Percentiles rank a stretch among this genome's conserved stretches.
Evolutionary conservation across 1,140 invertebrate species (phyloP).

Genomic region (Latrodectus geometricus): DNA sequence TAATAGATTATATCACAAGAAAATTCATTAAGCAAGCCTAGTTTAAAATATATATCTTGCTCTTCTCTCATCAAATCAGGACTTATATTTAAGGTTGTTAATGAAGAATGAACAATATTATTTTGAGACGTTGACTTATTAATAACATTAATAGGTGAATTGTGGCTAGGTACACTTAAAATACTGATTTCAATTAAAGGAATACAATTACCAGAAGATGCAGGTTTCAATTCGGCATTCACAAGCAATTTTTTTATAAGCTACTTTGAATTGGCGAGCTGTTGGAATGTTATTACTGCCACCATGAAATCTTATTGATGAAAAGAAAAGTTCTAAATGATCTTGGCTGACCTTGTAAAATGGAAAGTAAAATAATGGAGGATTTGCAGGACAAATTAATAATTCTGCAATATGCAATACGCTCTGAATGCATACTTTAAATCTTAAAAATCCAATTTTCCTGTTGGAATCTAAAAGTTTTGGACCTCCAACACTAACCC

Average conservation of each 20-base stretch:
- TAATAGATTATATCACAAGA: too few species aligned
- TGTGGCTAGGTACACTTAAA: not conserved
- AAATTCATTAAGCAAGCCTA: too few species aligned
- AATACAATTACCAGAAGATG: conserved; percentile 4
- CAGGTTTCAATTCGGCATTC: not conserved
- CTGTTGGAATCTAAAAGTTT: not conserved
- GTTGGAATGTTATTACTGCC: conserved; percentile 69
- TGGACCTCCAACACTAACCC: not conserved
- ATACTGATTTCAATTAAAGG: not conserved
- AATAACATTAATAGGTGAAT: not conserved
- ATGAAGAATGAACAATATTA: too few species aligned
- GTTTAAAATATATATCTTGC: too few species aligned
- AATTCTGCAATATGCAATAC: conserved; percentile 6
- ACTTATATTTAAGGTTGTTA: too few species aligned
- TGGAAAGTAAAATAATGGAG: conserved; percentile 24
- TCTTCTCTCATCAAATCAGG: too few species aligned
- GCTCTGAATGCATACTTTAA: conserved; percentile 30
- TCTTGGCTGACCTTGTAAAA: conserved; percentile 69
- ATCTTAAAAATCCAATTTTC: conserved; percentile 58
- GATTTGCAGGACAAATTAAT: not conserved
- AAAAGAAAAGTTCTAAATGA: conserved; percentile 69
- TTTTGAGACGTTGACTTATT: not conserved
- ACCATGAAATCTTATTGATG: conserved; percentile 65
- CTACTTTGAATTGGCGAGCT: conserved; percentile 65
- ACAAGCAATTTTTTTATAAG: conserved; percentile 53